Evolutionary conservation across 2,113 vertebrate species (phyloP).

Genomic region (Lipophrys pholis): DNA sequence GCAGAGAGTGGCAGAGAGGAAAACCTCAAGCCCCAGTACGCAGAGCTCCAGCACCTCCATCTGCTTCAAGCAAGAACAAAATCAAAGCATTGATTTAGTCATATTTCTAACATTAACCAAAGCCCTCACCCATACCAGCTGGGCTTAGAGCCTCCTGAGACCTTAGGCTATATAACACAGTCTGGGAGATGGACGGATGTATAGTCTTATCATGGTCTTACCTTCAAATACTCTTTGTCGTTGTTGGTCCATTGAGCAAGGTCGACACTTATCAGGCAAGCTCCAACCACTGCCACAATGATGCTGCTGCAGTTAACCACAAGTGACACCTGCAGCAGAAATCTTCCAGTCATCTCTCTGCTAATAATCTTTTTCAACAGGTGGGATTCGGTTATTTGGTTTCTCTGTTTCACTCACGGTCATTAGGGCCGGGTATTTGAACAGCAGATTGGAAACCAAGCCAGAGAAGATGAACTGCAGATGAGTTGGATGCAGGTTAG

Average conservation of each 20-base stretch:
- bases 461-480: slow-evolving; percentile 77
- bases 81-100: fast-evolving
- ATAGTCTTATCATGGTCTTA: slow-evolving; percentile 9
- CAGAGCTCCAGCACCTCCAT: slow-evolving; percentile 63
- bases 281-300: slow-evolving; percentile 32
- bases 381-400: not conserved
- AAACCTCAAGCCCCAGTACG: slow-evolving; percentile 65
- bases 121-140: no score
- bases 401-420: slow-evolving; percentile 60
- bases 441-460: slow-evolving; percentile 66
- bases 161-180: no score
- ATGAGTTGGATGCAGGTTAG: slow-evolving; percentile 7
- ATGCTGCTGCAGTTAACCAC: slow-evolving; percentile 63
- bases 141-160: no score
- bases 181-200: no score
- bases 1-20: slow-evolving; percentile 71
- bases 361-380: fast-evolving
- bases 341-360: not conserved
- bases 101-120: not conserved
- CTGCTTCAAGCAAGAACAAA: slow-evolving; percentile 51
- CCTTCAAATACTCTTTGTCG: not conserved
- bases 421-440: slow-evolving; percentile 72
- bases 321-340: slow-evolving; percentile 65
- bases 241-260: fast-evolving
- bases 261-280: slow-evolving; percentile 65